Percentiles rank a stretch among this genome's conserved stretches.
phyloP scores from a whole-genome alignment of 2,888 invertebrate species.

The Temnothorax rugatulus region DNA sequence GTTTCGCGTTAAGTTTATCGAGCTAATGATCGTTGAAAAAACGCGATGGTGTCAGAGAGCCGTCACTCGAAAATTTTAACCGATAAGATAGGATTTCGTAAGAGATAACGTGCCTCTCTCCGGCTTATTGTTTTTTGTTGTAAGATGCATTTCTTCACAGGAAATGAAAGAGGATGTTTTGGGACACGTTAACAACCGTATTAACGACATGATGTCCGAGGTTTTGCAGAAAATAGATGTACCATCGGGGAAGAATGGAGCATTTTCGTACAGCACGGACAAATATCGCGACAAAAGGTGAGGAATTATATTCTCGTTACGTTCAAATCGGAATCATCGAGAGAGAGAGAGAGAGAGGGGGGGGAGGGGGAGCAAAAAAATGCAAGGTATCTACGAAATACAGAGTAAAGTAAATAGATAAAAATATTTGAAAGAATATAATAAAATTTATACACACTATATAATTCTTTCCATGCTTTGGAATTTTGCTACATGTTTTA shows the following conservation, averaged over 20 bases:
- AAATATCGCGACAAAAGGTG: conserved; percentile 68
- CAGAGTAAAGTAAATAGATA: too few relatives aligned
- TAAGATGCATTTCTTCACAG: conserved; percentile 58
- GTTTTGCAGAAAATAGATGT: conserved; percentile 63
- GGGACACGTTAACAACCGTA: conserved; percentile 68
- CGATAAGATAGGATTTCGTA: background rate
- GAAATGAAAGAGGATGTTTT: conserved; percentile 73
- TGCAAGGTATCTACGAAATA: too few relatives aligned
- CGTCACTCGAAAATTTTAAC: background rate
- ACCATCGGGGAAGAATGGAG: background rate
- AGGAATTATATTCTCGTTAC: conserved; percentile 12
- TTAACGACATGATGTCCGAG: conserved; percentile 76
- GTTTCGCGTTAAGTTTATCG: background rate
- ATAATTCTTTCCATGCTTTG: too few relatives aligned
- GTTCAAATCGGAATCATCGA: background rate
- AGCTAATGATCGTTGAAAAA: background rate
- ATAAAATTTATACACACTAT: too few relatives aligned
- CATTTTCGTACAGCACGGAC: conserved; percentile 35
- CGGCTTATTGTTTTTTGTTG: background rate
- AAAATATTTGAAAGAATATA: too few relatives aligned
- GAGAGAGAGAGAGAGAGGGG: too few relatives aligned
- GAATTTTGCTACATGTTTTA: too few relatives aligned
- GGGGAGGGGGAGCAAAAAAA: too few relatives aligned
- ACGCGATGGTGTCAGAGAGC: background rate
- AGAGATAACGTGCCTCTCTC: background rate